Evolutionary conservation across 2,888 invertebrate genomes (phyloP).

Genomic region (Sturmia bella): DNA sequence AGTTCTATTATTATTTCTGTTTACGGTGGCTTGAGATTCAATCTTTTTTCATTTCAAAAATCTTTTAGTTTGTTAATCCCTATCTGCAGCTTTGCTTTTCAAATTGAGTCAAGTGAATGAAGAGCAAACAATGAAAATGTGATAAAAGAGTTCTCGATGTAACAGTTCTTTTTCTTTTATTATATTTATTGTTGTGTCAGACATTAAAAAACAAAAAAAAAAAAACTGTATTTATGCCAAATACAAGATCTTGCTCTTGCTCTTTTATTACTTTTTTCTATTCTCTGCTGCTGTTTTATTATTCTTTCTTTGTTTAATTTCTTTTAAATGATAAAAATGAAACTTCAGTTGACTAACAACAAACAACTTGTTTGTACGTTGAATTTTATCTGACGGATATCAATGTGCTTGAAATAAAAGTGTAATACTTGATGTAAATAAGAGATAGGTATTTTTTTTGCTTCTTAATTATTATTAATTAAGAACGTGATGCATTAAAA

Average conservation of each 20-base stretch:
- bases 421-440: slow-evolving; percentile 32
- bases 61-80: background rate
- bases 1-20: too few relatives aligned
- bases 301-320: slow-evolving; percentile 59
- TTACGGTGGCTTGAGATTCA: too few relatives aligned
- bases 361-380: slow-evolving; percentile 55
- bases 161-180: slow-evolving; percentile 16
- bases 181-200: slow-evolving; percentile 38
- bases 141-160: slow-evolving; percentile 35
- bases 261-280: slow-evolving; percentile 41
- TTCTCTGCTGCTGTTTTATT: slow-evolving; percentile 51
- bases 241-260: slow-evolving; percentile 58
- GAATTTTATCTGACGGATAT: slow-evolving; percentile 48
- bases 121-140: background rate
- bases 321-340: slow-evolving; percentile 60
- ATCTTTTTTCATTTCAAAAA: too few relatives aligned
- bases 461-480: slow-evolving; percentile 44
- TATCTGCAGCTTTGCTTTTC: background rate
- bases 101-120: background rate
- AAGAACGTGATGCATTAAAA: slow-evolving; percentile 19
- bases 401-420: slow-evolving; percentile 30
- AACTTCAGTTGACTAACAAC: slow-evolving; percentile 61
- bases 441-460: slow-evolving; percentile 1
- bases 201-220: too few relatives aligned
- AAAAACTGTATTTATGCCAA: slow-evolving; percentile 53